These are phyloP conservation scores for Danionella cerebrum DNA, from an alignment of 2,113 vertebrate genomes.

Conservation along the genomic window DNA sequence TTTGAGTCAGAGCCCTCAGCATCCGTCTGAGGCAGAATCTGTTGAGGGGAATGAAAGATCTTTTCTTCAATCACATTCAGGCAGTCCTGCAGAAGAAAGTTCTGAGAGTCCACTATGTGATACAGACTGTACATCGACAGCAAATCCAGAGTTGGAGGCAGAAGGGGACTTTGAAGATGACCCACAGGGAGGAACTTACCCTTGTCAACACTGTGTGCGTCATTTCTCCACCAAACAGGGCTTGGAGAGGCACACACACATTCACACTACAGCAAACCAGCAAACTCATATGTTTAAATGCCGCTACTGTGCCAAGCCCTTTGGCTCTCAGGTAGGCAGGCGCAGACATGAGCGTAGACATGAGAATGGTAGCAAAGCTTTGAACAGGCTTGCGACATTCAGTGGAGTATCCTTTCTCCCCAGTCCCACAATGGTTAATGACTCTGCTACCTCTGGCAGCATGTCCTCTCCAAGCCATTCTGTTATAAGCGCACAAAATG, in stretches of 20 bases:
- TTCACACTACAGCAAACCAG: conserved; percentile 76
- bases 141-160: conserved; percentile 51
- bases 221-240: conserved; percentile 92
- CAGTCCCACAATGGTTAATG: conserved; percentile 43
- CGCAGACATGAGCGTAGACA: conserved; percentile 88
- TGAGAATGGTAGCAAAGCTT: conserved; percentile 71
- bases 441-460: conserved; percentile 53
- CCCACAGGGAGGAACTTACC: conserved; percentile 67
- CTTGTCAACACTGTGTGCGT: conserved; percentile 88
- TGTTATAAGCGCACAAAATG: conserved; percentile 53
- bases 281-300: conserved; percentile 85
- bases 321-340: conserved; percentile 90
- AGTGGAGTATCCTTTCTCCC: conserved; percentile 47
- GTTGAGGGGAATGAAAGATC: conserved; percentile 50
- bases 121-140: conserved; percentile 50
- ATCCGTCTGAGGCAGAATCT: conserved; percentile 34
- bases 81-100: conserved; percentile 36
- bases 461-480: conserved; percentile 46
- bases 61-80: conserved; percentile 8
- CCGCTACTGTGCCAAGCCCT: conserved; percentile 87
- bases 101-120: conserved; percentile 36
- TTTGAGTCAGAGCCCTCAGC: conserved; percentile 40
- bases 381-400: conserved; percentile 63
- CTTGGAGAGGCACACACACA: conserved; percentile 88
- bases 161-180: conserved; percentile 70